Base-by-base conservation (phyloP, 1,140 invertebrate species). In the Pantala flavescens region DNA sequence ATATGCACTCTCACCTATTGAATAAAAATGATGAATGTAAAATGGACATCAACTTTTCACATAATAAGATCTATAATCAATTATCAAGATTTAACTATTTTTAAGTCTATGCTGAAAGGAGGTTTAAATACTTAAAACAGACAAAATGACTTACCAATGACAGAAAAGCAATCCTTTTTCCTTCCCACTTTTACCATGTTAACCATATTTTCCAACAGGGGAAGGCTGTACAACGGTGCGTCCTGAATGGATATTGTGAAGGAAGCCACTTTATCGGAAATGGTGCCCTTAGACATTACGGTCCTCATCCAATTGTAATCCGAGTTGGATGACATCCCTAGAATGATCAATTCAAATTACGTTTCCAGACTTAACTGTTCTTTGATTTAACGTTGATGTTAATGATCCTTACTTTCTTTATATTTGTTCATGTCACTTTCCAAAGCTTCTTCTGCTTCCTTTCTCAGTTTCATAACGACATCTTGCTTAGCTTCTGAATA, bases 201-300 rank as follows among this genome's bases (percentile, higher is more conserved):
- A 19, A 97, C 85, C 0, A 98, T 81, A 78, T 86, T 88, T 72
- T 88, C 87, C 10, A 98, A 79, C 72, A 88, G 87, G 23, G 84
- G 79, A 9, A 97, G 80, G 82, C 92, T 93, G 81, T 93, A 90
- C 28, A 96, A 84, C 0, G 94, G 92, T 78, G 91, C 91, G 78
- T 96, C 90, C 85, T 97, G 91, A 74, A 97, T 89, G 21, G 91
- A 81, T 11, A 97, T 83, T 24, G 91, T 91, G 71, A 89, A 88
- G 0, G 95, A 95, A 36, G 95, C 94, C 71, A 97, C 86, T 84
- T 92, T 94, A 83, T 98, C 96, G 0, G 87, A 87, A 0, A 90
- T 86, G 10, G 94, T 95, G 71, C 95, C 95, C 77, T 90, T 90
- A 24, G 87, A 84, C 71, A 95, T 83, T 9, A 96, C 88, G 21